Base-by-base conservation (phyloP, 2,888 invertebrate genomes). In the Dynastes maya region DNA sequence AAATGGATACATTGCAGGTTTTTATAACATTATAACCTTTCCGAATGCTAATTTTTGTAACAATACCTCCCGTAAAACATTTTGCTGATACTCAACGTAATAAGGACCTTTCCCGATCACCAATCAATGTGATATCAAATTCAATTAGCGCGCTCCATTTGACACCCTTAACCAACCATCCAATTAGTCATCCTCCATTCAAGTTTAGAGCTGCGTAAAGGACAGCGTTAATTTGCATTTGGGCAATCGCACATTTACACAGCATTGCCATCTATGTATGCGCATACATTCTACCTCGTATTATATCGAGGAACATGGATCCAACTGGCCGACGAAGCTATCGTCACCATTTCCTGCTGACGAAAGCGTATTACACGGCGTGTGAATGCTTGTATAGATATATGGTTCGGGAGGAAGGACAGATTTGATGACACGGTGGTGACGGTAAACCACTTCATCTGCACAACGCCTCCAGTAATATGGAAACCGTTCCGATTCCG, bases 161-260 rank as follows among this genome's bases (percentile, higher is more conserved):
- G 2, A 51, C 51, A 2, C 13, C 9, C 51, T 13, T n/a, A 51
- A 3, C 13, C 58, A 5, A 16, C 8, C 8, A 2, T 16, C 16
- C 16, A 13, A 58, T 27, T 58, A 58, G 27, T 58, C 58, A 58
- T 58, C 22, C 58, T 8, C 58, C n/a, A 58, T 58, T 58, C 58
- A 27, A 22, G 58, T 27, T 16, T 6, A 58, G 16, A 13, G 16
- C 58, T 3, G 22, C 58, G 58, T 16, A 58, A 58, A 58, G 58
- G 58, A 58, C 16, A 16, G 8, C 58, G 58, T 22, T 22, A 58
- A 58, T 58, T 58, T 58, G 58, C 27, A 27, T 58, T 58, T n/a
- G 51, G 2, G 2, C 32, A 5, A 37, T 37, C 32, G 32, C 5
- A 37, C 32, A 37, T 37, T 37, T 5, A 37, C 32, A 37, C 32